Conservation (phyloP, 2,113 vertebrate species). For the Neotoma lepida region DNA sequence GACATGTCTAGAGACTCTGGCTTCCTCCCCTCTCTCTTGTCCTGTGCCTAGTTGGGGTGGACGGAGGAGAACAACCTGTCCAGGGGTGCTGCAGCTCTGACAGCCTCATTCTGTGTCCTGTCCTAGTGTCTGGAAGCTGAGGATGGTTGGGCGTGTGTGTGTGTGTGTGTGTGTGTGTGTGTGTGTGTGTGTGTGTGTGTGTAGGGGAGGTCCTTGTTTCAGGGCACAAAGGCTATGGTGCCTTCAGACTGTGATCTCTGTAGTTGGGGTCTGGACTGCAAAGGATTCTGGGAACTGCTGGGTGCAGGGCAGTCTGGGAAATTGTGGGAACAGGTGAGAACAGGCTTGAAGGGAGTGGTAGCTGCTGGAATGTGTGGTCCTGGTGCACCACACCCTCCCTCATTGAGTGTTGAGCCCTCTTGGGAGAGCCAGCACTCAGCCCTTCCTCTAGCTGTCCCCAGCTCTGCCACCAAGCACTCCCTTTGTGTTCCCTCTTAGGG, state of each 20-base stretch:
- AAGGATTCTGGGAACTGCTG: constrained; percentile 72
- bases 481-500: background rate
- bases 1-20: background rate
- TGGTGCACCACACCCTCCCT: background rate
- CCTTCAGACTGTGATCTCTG: background rate
- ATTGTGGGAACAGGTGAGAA: background rate
- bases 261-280: background rate
- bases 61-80: background rate
- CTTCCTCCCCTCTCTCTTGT: background rate
- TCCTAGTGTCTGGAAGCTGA: background rate
- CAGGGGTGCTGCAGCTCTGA: background rate
- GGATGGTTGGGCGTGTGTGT: background rate
- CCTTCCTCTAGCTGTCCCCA: background rate
- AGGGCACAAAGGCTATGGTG: background rate
- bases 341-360: constrained; percentile 37
- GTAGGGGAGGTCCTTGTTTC: background rate
- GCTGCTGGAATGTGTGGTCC: constrained; percentile 44
- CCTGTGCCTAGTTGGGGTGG: background rate
- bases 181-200: accelerated
- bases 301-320: constrained; percentile 58
- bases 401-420: background rate
- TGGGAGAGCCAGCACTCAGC: background rate
- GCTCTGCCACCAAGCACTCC: background rate
- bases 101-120: background rate
- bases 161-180: background rate